Conservation (phyloP, 2,888 invertebrate genomes). For the Podabrus alpinus region DNA sequence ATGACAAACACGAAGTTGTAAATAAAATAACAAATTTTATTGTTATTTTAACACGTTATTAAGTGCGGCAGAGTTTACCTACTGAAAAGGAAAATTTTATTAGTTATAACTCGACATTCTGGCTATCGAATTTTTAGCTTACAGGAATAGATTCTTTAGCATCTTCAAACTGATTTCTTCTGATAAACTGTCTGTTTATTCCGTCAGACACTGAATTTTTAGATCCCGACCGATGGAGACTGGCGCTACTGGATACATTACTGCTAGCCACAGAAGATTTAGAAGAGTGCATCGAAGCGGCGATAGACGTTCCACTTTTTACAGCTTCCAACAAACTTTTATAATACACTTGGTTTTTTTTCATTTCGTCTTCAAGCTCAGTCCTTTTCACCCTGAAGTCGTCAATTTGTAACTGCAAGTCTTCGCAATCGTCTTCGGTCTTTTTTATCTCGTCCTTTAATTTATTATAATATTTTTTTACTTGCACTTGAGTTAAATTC, state of each 20-base stretch:
- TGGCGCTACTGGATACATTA: not conserved
- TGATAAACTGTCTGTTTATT: not conserved
- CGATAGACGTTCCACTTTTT: not conserved
- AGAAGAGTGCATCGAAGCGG: not conserved
- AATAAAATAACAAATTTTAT: not conserved
- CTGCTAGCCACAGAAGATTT: not conserved
- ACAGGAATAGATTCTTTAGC: not conserved
- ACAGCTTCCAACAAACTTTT: not conserved
- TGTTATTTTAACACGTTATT: not conserved
- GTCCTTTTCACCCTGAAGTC: conserved; percentile 43
- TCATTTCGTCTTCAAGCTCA: conserved; percentile 39
- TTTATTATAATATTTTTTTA: conserved; percentile 45
- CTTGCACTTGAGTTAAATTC: conserved; percentile 41
- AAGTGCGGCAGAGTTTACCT: not conserved
- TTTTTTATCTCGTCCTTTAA: conserved; percentile 41
- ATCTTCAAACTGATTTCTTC: not conserved
- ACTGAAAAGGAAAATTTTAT: not conserved
- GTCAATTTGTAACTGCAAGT: conserved; percentile 45
- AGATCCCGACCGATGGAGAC: not conserved
- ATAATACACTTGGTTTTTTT: conserved; percentile 18
- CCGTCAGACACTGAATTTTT: not conserved
- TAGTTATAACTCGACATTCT: not conserved
- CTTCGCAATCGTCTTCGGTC: conserved; percentile 45
- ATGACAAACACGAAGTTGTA: not conserved
- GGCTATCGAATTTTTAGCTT: not conserved